These are phyloP conservation scores for Cebuella pygmaea DNA, from an alignment of 2,797 vertebrate species.

Conservation along the genomic window DNA sequence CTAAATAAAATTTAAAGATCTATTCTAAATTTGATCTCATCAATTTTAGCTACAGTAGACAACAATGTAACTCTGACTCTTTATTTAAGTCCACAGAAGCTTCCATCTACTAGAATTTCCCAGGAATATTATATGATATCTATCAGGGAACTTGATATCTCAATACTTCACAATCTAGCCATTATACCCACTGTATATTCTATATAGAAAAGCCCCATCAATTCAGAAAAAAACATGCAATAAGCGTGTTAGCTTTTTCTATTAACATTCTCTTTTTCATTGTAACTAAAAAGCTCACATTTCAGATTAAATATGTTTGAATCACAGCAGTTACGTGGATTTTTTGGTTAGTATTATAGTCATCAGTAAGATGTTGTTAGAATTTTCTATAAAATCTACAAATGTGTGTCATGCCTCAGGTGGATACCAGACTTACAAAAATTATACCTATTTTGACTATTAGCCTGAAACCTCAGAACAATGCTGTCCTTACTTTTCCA, in stretches of 20 bases:
- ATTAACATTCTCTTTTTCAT: background rate
- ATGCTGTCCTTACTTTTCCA: background rate
- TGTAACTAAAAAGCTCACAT: background rate
- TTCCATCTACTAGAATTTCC: background rate
- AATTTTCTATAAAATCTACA: conserved; percentile 23
- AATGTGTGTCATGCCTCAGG: background rate
- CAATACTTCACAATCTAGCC: background rate
- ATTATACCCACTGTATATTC: background rate
- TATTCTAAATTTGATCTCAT: background rate
- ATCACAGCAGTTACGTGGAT: background rate
- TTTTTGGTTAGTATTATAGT: background rate
- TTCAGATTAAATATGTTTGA: background rate
- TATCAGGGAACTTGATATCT: background rate
- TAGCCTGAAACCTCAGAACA: background rate
- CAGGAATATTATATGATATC: background rate
- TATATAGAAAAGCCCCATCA: background rate
- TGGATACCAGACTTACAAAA: background rate
- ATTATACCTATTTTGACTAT: background rate
- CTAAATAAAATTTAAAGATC: background rate
- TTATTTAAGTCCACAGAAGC: background rate
- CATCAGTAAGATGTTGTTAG: background rate
- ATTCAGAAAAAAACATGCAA: background rate
- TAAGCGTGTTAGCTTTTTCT: background rate
- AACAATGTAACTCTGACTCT: background rate
- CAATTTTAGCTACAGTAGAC: background rate